These are phyloP conservation scores for Neelides folsomi DNA, from an alignment of 2,888 invertebrate genomes.

Conservation along the genomic window DNA sequence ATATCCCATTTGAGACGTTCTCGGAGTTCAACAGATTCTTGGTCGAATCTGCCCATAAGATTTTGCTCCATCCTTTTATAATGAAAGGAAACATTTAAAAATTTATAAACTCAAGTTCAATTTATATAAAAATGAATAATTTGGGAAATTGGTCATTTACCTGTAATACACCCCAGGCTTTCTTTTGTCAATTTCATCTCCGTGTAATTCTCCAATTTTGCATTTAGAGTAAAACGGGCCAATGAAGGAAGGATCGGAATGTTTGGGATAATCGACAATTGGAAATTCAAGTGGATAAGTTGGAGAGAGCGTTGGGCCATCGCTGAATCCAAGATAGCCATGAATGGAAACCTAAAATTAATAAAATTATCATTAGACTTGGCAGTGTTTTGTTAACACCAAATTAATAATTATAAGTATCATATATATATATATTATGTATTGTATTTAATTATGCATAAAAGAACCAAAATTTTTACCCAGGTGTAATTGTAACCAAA, in stretches of 20 bases:
- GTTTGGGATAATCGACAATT: conserved; percentile 67
- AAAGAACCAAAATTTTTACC: too few species aligned
- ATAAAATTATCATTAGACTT: too few species aligned
- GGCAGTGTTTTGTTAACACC: too few species aligned
- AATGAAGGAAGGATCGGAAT: conserved; percentile 83
- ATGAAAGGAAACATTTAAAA: too few species aligned
- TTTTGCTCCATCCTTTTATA: conserved; percentile 47
- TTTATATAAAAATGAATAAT: too few species aligned
- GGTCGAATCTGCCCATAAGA: conserved; percentile 58
- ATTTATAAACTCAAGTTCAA: too few species aligned
- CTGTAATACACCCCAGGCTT: conserved; percentile 65
- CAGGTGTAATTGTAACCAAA: conserved; percentile 83
- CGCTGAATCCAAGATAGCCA: conserved; percentile 75
- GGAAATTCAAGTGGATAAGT: conserved; percentile 81
- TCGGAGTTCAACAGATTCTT: conserved; percentile 69
- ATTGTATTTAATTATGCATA: too few species aligned
- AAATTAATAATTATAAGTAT: too few species aligned
- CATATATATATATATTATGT: too few species aligned
- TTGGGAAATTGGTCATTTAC: conserved; percentile 34
- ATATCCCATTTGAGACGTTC: conserved; percentile 79
- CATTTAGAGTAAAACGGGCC: conserved; percentile 84
- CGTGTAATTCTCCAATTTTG: conserved; percentile 50
- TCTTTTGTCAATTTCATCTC: conserved; percentile 54
- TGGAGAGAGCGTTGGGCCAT: conserved; percentile 67
- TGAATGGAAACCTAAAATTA: conserved; percentile 55